phyloP scores from a whole-genome alignment of 2,113 vertebrate species.

The Tor tambroides region DNA sequence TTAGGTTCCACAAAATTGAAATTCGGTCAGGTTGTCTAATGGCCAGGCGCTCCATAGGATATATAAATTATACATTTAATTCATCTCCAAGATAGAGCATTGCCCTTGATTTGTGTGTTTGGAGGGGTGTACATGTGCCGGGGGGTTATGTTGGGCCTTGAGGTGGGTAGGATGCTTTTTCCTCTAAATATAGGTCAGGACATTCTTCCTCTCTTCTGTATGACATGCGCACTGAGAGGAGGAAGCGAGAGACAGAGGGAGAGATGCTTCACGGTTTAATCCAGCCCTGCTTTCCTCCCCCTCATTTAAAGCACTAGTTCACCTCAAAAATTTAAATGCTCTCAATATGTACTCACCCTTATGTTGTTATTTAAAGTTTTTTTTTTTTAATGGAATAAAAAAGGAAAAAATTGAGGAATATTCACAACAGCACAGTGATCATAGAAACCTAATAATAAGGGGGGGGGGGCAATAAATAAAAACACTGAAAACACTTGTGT shows the following conservation, averaged over 20 bases:
- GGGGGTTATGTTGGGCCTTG: constrained; percentile 42
- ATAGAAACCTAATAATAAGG: no score
- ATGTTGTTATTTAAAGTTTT: neutral
- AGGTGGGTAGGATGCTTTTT: constrained; percentile 46
- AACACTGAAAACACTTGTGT: no score
- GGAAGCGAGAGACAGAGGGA: neutral
- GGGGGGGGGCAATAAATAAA: no score
- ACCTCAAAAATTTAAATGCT: neutral
- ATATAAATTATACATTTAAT: constrained; percentile 67
- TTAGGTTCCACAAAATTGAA: neutral
- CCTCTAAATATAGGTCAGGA: constrained; percentile 76
- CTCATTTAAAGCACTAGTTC: constrained; percentile 52
- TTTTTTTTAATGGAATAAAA: neutral
- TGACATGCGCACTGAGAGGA: constrained; percentile 65
- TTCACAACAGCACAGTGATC: no score
- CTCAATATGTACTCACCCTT: neutral
- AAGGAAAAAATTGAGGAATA: neutral
- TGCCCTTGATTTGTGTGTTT: neutral
- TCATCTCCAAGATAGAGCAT: neutral
- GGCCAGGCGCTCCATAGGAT: constrained; percentile 24
- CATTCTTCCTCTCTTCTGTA: constrained; percentile 58
- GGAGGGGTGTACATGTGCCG: neutral
- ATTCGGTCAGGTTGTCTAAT: constrained; percentile 34
- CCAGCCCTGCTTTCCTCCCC: constrained; percentile 34
- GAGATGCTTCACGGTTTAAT: constrained; percentile 52